Percentiles rank a stretch among this genome's conserved stretches.
phyloP scores from a whole-genome alignment of 2,888 invertebrate genomes.

The Watsonalla binaria region DNA sequence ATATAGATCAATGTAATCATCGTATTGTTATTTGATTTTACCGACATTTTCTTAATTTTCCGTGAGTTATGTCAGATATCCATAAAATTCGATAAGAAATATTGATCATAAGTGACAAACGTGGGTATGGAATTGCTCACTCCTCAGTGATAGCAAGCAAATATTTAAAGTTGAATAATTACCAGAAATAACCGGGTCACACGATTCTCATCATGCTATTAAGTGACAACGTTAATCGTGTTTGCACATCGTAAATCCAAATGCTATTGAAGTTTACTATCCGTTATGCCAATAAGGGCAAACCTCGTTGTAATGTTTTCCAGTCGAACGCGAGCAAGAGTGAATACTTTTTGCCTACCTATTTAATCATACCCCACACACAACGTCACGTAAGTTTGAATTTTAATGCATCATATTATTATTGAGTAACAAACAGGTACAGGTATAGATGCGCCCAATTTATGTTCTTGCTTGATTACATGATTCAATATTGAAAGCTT shows the following conservation, averaged over 20 bases:
- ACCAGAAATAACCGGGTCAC: neutral
- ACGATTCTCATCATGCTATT: constrained; percentile 10
- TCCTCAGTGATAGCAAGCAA: constrained; percentile 3
- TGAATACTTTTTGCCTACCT: constrained; percentile 22
- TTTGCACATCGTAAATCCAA: constrained; percentile 31
- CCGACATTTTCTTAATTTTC: too few relatives aligned
- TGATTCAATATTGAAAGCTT: neutral
- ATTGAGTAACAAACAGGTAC: neutral
- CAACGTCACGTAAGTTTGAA: constrained; percentile 19
- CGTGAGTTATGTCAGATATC: too few relatives aligned
- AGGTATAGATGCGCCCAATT: neutral
- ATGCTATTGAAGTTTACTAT: constrained; percentile 33
- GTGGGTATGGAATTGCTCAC: too few relatives aligned
- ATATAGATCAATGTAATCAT: too few relatives aligned
- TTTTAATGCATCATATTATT: neutral
- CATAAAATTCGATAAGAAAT: too few relatives aligned
- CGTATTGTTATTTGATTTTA: too few relatives aligned
- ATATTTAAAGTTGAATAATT: constrained; percentile 2
- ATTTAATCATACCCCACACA: constrained; percentile 27
- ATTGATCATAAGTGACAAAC: too few relatives aligned
- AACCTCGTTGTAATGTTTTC: constrained; percentile 6
- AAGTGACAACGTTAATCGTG: constrained; percentile 28
- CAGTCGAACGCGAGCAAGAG: constrained; percentile 44
- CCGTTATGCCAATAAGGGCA: constrained; percentile 46
- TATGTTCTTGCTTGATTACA: neutral